Base-by-base conservation (phyloP, 1,140 invertebrate genomes). In the Carposina sasakii region DNA sequence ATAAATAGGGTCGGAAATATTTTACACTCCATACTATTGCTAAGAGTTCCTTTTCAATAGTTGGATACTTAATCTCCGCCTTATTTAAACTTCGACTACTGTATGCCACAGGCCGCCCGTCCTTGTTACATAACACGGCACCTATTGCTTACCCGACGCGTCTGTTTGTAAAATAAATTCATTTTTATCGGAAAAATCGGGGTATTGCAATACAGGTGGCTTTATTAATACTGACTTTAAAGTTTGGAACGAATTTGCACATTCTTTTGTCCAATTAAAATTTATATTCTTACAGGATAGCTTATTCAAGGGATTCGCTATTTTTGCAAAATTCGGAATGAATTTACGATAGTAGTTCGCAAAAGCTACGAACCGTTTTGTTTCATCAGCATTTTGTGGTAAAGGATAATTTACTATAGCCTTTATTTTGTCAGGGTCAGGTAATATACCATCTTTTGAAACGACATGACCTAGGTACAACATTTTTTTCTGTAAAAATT, bases 1-100 rank as follows among this genome's bases (percentile, higher is more conserved):
- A 63, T 21, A 86, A 52, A 58, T 71, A 88, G 22, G 73, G 63
- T 52, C 76, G 34, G 54, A 87, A 87, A 42, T 85, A 54, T 52
- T 81, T 70, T 2, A 76, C 57, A 8, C 67, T 71, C 74, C 75
- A 86, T 0, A 89, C 65, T 8, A 89, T 75, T 3, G 85, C 87
- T 15, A 89, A 52, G 33, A 86, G 60, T 77, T 90, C 86, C 52
- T 83, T 77, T 67, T 86, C 74, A 24, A 70, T 82, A 6, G 60
- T 72, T 3, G 47, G 63, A 42, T 79, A 87, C 53, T 78, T 79
- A 36, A 17, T 56, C 67, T 88, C 79, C 1, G 71, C 62, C 45
- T 65, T 53, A 54, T 74, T 82, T 30, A 87, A 50, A 8, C 61
- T 68, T 46, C 78, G 52, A 28, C 71, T 81, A 0, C 72, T 71